Evolutionary conservation across 2,888 invertebrate genomes (phyloP).

Genomic region (Eumacrocentrus americanus): DNA sequence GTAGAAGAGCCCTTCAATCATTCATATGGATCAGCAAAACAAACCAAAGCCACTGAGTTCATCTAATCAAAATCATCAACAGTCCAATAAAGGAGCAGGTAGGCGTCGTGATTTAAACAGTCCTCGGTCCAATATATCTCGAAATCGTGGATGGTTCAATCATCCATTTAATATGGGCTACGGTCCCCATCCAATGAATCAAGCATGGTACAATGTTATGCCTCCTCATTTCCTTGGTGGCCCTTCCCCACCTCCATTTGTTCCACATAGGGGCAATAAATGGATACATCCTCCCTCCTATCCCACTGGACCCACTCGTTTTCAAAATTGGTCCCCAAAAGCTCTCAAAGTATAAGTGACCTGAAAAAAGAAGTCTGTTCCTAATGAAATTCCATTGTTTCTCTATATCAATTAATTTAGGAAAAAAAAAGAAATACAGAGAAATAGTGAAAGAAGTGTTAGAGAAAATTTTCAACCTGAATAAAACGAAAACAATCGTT

Average conservation of each 20-base stretch:
- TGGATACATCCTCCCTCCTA: slow-evolving; percentile 56
- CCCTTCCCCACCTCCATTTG: slow-evolving; percentile 57
- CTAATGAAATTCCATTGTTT: slow-evolving; percentile 19
- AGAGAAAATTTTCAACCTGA: slow-evolving; percentile 14
- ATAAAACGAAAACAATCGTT: slow-evolving; percentile 10
- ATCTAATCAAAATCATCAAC: slow-evolving; percentile 46
- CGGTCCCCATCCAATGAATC: slow-evolving; percentile 55
- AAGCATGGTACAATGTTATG: slow-evolving; percentile 53
- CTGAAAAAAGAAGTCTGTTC: slow-evolving; percentile 42
- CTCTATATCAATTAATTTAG: slow-evolving; percentile 7
- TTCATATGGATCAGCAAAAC: slow-evolving; percentile 43
- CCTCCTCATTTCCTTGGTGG: slow-evolving; percentile 56
- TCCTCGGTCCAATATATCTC: slow-evolving; percentile 51
- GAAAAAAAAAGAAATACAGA: background rate
- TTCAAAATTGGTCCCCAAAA: slow-evolving; percentile 58
- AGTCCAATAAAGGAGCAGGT: slow-evolving; percentile 43
- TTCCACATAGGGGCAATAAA: slow-evolving; percentile 54
- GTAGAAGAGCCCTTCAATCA: slow-evolving; percentile 47
- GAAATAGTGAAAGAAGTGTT: too few species aligned
- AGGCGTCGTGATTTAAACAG: slow-evolving; percentile 57
- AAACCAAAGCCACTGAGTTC: slow-evolving; percentile 52
- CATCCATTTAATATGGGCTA: slow-evolving; percentile 56
- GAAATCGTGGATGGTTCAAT: slow-evolving; percentile 58
- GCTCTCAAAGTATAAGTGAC: slow-evolving; percentile 54
- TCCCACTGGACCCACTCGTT: slow-evolving; percentile 54